These are phyloP conservation scores for Phocoena sinus DNA, from an alignment of 2,113 vertebrate genomes.

Conservation along the genomic window DNA sequence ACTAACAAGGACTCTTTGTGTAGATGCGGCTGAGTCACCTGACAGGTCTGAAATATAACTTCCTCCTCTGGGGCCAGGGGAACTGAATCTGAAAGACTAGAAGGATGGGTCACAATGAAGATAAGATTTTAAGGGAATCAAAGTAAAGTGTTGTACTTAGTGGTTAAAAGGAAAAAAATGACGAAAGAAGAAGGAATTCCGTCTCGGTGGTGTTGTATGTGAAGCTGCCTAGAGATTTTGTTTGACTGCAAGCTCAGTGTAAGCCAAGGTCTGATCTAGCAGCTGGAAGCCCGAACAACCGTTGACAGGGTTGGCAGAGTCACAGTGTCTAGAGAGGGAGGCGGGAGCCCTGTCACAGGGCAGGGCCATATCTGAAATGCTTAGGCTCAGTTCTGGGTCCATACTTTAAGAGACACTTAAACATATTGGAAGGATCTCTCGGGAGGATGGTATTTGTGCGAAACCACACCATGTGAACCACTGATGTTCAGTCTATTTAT, in stretches of 20 bases:
- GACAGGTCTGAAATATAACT: constrained; percentile 35
- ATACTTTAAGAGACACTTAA: background rate
- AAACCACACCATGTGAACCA: background rate
- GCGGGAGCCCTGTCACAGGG: background rate
- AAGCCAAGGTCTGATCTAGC: background rate
- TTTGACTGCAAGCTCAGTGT: background rate
- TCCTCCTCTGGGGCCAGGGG: background rate
- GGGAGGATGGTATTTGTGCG: background rate
- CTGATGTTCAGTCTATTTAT: background rate
- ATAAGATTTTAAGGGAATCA: background rate
- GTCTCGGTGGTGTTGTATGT: background rate
- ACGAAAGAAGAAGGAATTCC: background rate
- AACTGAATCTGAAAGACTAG: constrained; percentile 8
- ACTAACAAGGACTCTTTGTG: constrained; percentile 43
- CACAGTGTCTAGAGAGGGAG: background rate
- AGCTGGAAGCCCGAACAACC: background rate
- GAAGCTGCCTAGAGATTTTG: background rate
- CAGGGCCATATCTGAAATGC: background rate
- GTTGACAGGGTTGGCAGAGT: background rate
- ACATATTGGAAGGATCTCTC: background rate
- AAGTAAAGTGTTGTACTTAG: background rate
- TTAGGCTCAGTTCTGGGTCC: background rate
- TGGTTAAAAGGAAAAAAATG: background rate
- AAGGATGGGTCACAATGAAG: background rate
- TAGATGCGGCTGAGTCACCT: background rate